These are phyloP conservation scores for Conger conger DNA, from an alignment of 2,113 vertebrate genomes.

Conservation along the genomic window DNA sequence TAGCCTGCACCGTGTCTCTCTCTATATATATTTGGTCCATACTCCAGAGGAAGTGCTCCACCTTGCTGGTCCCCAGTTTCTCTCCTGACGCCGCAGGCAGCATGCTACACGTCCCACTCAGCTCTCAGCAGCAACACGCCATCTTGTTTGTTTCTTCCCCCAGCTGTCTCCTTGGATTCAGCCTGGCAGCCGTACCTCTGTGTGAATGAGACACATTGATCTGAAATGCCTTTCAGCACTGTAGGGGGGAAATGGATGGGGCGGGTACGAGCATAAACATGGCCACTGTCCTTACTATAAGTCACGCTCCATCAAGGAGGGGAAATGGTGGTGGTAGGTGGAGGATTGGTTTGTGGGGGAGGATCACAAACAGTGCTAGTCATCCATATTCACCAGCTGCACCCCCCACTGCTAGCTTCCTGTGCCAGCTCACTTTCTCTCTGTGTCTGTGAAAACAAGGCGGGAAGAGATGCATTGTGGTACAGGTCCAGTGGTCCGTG, in stretches of 20 bases:
- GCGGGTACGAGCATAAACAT: not conserved
- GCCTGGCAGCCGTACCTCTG: not conserved
- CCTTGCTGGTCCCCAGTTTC: not conserved
- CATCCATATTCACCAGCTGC: not conserved
- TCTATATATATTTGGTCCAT: too few relatives aligned
- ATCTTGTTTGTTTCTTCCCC: not conserved
- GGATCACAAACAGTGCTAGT: not conserved
- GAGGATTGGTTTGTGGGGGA: not conserved
- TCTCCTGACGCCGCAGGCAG: not conserved
- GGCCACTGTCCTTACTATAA: not conserved
- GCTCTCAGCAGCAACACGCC: not conserved
- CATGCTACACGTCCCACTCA: not conserved
- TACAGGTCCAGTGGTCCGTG: too few relatives aligned
- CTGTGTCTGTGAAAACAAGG: not conserved
- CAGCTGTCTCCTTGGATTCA: not conserved
- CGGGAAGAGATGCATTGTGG: not conserved
- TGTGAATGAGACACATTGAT: not conserved
- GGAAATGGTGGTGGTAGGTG: not conserved
- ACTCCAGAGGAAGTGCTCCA: not conserved
- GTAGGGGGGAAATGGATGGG: not conserved
- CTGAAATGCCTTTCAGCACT: not conserved
- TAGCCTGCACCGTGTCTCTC: not conserved
- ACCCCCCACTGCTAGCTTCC: not conserved
- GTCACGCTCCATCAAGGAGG: conserved; percentile 1
- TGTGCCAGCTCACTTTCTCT: not conserved